phyloP scores from a whole-genome alignment of 2,797 vertebrate genomes.

The Mallotus villosus region DNA sequence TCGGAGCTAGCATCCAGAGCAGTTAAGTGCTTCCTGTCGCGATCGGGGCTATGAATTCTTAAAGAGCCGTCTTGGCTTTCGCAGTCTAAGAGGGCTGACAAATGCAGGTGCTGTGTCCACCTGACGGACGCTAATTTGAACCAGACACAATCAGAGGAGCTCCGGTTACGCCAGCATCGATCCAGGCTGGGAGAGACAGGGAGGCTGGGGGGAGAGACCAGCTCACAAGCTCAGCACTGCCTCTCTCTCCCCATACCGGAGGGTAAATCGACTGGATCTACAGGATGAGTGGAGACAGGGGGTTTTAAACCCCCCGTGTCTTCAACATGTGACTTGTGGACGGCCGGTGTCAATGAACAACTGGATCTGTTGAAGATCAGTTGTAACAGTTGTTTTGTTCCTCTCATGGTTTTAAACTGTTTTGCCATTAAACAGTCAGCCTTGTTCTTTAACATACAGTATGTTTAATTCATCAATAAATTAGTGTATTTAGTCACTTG shows the following conservation, averaged over 20 bases:
- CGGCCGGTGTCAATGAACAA: too few species aligned
- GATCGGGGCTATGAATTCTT: constrained; percentile 62
- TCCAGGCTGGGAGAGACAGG: constrained; percentile 36
- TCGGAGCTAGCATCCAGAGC: constrained; percentile 36
- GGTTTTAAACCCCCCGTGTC: background rate
- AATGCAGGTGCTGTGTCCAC: constrained; percentile 48
- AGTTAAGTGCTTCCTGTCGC: constrained; percentile 54
- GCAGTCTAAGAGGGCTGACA: constrained; percentile 44
- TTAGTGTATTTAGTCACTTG: too few species aligned
- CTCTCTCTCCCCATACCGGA: background rate
- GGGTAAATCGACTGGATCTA: background rate
- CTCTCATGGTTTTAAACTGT: too few species aligned
- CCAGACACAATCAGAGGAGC: constrained; percentile 50
- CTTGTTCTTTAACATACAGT: too few species aligned
- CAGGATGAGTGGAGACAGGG: background rate
- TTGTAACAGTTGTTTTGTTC: too few species aligned
- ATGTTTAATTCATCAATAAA: too few species aligned
- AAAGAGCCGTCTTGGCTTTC: constrained; percentile 47
- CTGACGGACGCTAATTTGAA: constrained; percentile 57
- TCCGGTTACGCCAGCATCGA: constrained; percentile 62
- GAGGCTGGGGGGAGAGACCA: constrained; percentile 13
- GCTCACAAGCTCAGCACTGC: too few species aligned
- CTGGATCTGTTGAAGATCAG: too few species aligned
- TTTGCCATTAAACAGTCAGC: too few species aligned
- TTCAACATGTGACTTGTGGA: too few species aligned